Evolutionary conservation across 2,797 vertebrate genomes (phyloP).

Genomic region (Protonibea diacanthus): DNA sequence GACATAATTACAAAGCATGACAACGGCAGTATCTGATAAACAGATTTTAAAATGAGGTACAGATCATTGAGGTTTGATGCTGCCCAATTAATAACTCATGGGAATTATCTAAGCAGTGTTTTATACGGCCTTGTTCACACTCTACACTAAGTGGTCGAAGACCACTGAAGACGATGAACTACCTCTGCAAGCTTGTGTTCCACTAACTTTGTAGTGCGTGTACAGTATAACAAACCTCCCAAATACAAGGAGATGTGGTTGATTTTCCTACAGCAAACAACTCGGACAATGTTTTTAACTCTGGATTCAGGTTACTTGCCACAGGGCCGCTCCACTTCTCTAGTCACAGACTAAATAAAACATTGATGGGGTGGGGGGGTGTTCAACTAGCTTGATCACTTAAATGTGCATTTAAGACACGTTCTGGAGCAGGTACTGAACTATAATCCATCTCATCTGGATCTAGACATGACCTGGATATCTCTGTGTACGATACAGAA

Average conservation of each 20-base stretch:
- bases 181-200: neutral
- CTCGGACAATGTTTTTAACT: neutral
- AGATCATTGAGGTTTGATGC: neutral
- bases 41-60: slow-evolving; percentile 11
- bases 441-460: neutral
- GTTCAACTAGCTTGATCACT: neutral
- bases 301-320: neutral
- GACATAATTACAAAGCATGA: neutral
- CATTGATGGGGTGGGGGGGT: neutral
- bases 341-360: neutral
- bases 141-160: neutral
- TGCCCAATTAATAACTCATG: neutral
- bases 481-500: neutral
- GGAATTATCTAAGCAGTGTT: neutral
- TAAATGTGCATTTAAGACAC: neutral
- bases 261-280: neutral
- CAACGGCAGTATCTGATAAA: neutral
- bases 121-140: neutral
- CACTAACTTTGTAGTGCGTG: slow-evolving; percentile 30
- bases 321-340: neutral
- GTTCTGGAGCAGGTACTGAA: neutral
- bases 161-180: neutral
- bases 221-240: neutral
- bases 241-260: slow-evolving; percentile 7
- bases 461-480: neutral